Base-by-base conservation (phyloP, 23 tunicate species). In the Botrylloides violaceus region DNA sequence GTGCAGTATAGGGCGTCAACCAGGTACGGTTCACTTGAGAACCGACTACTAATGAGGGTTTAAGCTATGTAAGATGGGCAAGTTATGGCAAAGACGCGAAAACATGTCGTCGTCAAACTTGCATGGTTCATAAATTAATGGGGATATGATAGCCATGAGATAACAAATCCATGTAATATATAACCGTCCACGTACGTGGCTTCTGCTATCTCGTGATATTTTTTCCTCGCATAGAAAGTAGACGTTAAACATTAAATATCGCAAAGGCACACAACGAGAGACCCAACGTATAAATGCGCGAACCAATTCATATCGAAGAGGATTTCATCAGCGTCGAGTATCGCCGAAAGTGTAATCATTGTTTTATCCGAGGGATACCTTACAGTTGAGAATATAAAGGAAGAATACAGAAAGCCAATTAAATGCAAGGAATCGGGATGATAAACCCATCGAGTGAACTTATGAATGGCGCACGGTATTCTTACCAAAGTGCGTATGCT, bases 401-500 rank as follows among this genome's bases (percentile, higher is more conserved):
- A n/a, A n/a, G n/a, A n/a, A n/a, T n/a, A n/a, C n/a, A n/a, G n/a
- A n/a, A n/a, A n/a, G n/a, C n/a, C n/a, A n/a, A n/a, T n/a, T n/a
- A n/a, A n/a, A n/a, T n/a, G n/a, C n/a, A n/a, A n/a, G n/a, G n/a
- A n/a, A n/a, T n/a, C n/a, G 28, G 21, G 26, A 68, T 68, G 74
- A 25, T 68, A 6, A 37, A 29, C 37, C 27, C 74, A 0, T 56
- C 74, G n/a, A 43, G 58, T 68, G 74, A 68, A 32, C 43, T 68
- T 32, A 60, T 60, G 29, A 84, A 84, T 1, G 43, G 88, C 38
- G 83, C 88, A 12, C 64, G 96, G 38, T 88, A 88, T 53, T 22
- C 81, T n/a, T 81, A 82, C 57, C 88, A 88, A 63, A 79, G 83
- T 9, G 81, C 82, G 33, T 49, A 55, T 30, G 71, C 80, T 1